Evolutionary conservation across 2,888 invertebrate genomes (phyloP).

Genomic region (Mystacides longicornis): DNA sequence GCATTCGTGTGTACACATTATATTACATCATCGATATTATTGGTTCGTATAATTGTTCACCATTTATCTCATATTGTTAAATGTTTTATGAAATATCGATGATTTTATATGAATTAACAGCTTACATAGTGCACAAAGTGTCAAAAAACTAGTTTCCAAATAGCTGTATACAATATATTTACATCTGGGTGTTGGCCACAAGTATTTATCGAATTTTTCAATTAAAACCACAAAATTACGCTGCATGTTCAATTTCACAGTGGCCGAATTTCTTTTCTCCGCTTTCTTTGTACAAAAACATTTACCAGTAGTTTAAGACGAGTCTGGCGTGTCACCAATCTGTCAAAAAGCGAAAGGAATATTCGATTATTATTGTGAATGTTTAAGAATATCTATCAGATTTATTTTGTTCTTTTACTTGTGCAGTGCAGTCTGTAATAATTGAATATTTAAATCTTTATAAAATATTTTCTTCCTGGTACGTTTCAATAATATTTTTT

Average conservation of each 20-base stretch:
- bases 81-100: background rate
- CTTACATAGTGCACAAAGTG: background rate
- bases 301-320: background rate
- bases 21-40: constrained; percentile 20
- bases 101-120: background rate
- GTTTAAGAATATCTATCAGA: no score
- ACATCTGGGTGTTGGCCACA: background rate
- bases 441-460: no score
- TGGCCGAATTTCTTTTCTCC: background rate
- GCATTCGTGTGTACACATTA: constrained; percentile 11
- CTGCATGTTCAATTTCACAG: background rate
- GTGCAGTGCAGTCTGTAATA: no score
- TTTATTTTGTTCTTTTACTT: no score
- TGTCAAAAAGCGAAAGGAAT: background rate
- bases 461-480: no score
- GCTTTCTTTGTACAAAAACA: background rate
- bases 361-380: no score
- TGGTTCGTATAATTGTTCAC: constrained; percentile 15
- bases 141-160: background rate
- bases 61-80: constrained; percentile 2
- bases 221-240: background rate
- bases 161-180: background rate
- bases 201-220: background rate
- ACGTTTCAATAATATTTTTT: no score
- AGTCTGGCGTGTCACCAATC: background rate